These are phyloP conservation scores for Cryptus armator DNA, from an alignment of 2,888 invertebrate species.

Conservation along the genomic window DNA sequence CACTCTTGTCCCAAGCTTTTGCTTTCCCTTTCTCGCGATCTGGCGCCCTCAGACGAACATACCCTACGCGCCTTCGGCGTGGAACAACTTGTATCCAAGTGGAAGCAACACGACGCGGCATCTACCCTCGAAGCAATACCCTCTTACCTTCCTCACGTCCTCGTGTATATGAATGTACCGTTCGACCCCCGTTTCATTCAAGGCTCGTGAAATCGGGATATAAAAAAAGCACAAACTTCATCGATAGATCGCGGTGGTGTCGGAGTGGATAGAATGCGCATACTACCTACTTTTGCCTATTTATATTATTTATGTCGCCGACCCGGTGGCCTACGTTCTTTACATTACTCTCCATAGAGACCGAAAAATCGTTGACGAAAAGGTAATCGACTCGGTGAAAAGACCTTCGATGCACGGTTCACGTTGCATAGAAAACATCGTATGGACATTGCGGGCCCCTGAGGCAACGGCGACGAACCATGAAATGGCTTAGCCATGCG, in stretches of 20 bases:
- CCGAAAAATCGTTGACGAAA: background rate
- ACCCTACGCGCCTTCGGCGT: constrained; percentile 41
- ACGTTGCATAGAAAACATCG: background rate
- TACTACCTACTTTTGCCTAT: background rate
- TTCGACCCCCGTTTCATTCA: background rate
- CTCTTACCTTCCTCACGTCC: constrained; percentile 35
- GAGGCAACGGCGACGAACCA: constrained; percentile 58
- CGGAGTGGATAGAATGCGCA: background rate
- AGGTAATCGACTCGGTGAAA: constrained; percentile 26
- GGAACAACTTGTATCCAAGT: constrained; percentile 56
- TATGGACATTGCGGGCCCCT: constrained; percentile 20
- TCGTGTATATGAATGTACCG: background rate
- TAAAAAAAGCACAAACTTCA: constrained; percentile 33
- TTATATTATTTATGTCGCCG: constrained; percentile 22
- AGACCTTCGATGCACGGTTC: constrained; percentile 15
- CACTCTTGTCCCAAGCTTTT: background rate
- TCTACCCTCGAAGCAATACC: constrained; percentile 44
- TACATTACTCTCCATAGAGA: background rate
- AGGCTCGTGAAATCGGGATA: constrained; percentile 12
- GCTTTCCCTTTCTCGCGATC: constrained; percentile 23
- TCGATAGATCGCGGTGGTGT: constrained; percentile 2
- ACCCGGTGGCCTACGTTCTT: background rate
- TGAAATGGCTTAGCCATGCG: constrained; percentile 58
- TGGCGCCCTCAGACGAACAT: constrained; percentile 35
- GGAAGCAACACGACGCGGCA: constrained; percentile 45